phyloP scores from a whole-genome alignment of 2,888 invertebrate species.

The Sinotaia quadrata region DNA sequence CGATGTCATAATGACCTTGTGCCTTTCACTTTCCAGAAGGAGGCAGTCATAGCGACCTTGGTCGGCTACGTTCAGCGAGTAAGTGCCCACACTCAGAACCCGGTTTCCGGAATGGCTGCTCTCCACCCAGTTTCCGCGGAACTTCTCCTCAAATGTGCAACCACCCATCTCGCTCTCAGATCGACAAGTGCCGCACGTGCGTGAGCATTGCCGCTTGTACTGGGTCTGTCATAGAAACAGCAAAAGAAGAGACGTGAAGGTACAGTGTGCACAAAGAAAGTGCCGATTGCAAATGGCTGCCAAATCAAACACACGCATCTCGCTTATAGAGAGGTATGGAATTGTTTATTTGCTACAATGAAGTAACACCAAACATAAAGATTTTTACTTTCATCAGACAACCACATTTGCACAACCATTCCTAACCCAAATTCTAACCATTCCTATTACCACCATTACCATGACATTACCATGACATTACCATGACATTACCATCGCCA shows the following conservation, averaged over 20 bases:
- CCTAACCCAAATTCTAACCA: too few relatives aligned
- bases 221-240: background rate
- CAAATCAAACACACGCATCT: too few relatives aligned
- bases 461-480: too few relatives aligned
- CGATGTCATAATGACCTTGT: constrained; percentile 19
- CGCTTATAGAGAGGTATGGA: too few relatives aligned
- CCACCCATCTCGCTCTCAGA: constrained; percentile 43
- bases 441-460: too few relatives aligned
- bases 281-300: too few relatives aligned
- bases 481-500: too few relatives aligned
- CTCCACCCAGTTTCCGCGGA: constrained; percentile 51
- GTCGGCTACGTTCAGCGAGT: constrained; percentile 32
- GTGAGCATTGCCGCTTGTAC: constrained; percentile 33
- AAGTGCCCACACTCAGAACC: constrained; percentile 31
- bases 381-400: too few relatives aligned
- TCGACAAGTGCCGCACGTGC: constrained; percentile 35
- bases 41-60: constrained; percentile 40
- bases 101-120: constrained; percentile 28
- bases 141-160: constrained; percentile 53
- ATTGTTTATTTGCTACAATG: too few relatives aligned
- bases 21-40: constrained; percentile 31
- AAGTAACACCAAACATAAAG: too few relatives aligned
- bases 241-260: background rate
- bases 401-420: too few relatives aligned
- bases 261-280: background rate